A percentile compares a stretch with the other conserved stretches of the same genome.
These are phyloP conservation scores for Pelosia muscerda DNA, from an alignment of 2,888 invertebrate species.

Conservation along the genomic window DNA sequence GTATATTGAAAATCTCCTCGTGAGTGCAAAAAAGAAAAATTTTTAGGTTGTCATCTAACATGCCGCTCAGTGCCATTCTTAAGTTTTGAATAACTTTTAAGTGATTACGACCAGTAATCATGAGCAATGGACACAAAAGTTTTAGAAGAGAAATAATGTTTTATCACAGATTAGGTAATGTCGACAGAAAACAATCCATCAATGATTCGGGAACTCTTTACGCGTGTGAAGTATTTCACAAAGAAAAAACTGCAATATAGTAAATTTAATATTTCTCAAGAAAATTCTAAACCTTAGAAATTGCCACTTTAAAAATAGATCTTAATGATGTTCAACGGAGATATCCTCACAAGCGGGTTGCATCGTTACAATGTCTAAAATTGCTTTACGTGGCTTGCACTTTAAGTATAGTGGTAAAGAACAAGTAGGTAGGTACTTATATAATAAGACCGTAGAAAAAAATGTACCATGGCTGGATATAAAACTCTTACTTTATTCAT, in stretches of 20 bases:
- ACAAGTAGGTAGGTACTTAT: not conserved
- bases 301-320: slow-evolving; percentile 28
- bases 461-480: not conserved
- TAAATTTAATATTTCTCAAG: slow-evolving; percentile 27
- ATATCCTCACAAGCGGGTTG: slow-evolving; percentile 17
- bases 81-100: not conserved
- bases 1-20: not conserved
- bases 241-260: slow-evolving; percentile 11
- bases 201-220: not conserved
- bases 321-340: slow-evolving; percentile 30
- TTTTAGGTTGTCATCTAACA: not conserved
- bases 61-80: not conserved
- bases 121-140: not conserved
- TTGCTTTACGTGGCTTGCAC: slow-evolving; percentile 23
- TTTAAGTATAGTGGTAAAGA: slow-evolving; percentile 7
- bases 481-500: not conserved
- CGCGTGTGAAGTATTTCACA: not conserved
- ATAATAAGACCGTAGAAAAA: not conserved
- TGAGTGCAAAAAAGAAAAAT: not conserved
- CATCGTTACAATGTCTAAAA: slow-evolving; percentile 40
- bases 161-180: not conserved
- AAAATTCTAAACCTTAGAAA: slow-evolving; percentile 35
- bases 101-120: slow-evolving; percentile 2
- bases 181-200: not conserved
- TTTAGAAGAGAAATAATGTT: not conserved